Conservation (phyloP, 1,140 invertebrate genomes). For the Odontomachus brunneus region DNA sequence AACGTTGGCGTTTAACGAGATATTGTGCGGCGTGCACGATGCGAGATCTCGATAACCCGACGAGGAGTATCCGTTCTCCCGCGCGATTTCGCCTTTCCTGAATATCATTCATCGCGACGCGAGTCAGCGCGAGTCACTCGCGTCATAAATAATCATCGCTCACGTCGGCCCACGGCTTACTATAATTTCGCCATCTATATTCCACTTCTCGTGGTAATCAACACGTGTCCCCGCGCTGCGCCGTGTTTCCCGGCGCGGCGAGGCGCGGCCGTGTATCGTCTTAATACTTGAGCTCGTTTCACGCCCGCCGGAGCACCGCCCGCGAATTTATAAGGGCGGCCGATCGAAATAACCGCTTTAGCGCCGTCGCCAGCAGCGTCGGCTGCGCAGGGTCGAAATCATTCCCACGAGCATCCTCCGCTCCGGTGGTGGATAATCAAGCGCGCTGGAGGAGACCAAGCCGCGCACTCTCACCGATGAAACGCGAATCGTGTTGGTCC, state of each 20-base stretch:
- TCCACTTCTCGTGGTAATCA: slow-evolving; percentile 49
- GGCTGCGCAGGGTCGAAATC: slow-evolving; percentile 70
- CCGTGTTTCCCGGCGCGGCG: slow-evolving; percentile 29
- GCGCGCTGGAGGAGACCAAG: slow-evolving; percentile 66
- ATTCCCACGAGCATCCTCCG: slow-evolving; percentile 76
- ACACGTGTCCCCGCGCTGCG: slow-evolving; percentile 21
- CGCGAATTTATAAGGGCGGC: slow-evolving; percentile 66
- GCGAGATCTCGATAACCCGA: slow-evolving; percentile 29
- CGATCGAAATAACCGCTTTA: slow-evolving; percentile 71
- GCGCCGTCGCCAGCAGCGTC: slow-evolving; percentile 42
- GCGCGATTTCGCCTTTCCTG: neutral
- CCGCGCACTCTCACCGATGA: slow-evolving; percentile 69
- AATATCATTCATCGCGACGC: neutral
- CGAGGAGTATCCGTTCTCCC: neutral
- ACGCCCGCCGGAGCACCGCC: slow-evolving; percentile 69
- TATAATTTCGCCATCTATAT: slow-evolving; percentile 53
- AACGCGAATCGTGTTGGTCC: slow-evolving; percentile 77
- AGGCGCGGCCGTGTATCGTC: slow-evolving; percentile 58
- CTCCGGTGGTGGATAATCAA: slow-evolving; percentile 77
- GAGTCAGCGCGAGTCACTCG: neutral
- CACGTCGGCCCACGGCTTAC: neutral
- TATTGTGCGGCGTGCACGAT: neutral
- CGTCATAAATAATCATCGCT: slow-evolving; percentile 46
- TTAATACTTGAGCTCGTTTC: slow-evolving; percentile 75
- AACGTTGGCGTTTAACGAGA: too few relatives aligned